These are phyloP conservation scores for Orius insidiosus DNA, from an alignment of 1,140 invertebrate species.

Conservation along the genomic window DNA sequence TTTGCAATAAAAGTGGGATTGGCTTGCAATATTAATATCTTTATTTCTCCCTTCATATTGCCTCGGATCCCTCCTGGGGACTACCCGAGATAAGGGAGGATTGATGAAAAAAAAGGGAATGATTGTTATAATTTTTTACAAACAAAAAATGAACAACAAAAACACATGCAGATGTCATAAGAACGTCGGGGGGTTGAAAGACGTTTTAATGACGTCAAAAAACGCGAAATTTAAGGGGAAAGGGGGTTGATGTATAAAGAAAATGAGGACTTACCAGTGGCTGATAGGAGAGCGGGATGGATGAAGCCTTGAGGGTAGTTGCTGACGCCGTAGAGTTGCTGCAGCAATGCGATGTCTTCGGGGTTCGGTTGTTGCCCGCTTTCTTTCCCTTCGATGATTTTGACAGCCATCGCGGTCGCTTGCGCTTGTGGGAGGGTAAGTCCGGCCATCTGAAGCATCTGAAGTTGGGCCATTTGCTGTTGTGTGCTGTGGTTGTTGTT, in stretches of 20 bases:
- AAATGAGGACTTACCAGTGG: constrained; percentile 21
- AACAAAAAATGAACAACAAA: not conserved
- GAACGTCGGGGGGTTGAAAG: not conserved
- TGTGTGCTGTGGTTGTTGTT: constrained; percentile 23
- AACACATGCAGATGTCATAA: not conserved
- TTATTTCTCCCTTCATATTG: constrained; percentile 14
- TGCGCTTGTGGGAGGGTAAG: constrained; percentile 19
- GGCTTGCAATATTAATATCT: constrained; percentile 15
- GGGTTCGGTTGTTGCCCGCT: constrained; percentile 19
- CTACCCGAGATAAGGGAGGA: not conserved
- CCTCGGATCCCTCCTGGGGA: constrained; percentile 1
- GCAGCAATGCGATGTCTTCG: constrained; percentile 28
- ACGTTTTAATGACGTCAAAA: not conserved
- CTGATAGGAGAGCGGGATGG: constrained; percentile 22
- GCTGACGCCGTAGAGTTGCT: constrained; percentile 28
- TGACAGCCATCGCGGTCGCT: constrained; percentile 20
- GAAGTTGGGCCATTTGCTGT: constrained; percentile 24
- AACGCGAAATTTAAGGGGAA: not conserved
- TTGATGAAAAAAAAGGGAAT: not conserved
- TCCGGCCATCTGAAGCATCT: constrained; percentile 26
- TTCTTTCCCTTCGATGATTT: constrained; percentile 20
- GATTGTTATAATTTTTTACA: not conserved
- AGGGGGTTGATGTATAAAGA: not conserved
- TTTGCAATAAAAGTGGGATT: constrained; percentile 7
- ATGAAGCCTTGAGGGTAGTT: constrained; percentile 22